These are phyloP conservation scores for Pristionchus pacificus DNA, from an alignment of 1,140 invertebrate genomes.

Conservation along the genomic window DNA sequence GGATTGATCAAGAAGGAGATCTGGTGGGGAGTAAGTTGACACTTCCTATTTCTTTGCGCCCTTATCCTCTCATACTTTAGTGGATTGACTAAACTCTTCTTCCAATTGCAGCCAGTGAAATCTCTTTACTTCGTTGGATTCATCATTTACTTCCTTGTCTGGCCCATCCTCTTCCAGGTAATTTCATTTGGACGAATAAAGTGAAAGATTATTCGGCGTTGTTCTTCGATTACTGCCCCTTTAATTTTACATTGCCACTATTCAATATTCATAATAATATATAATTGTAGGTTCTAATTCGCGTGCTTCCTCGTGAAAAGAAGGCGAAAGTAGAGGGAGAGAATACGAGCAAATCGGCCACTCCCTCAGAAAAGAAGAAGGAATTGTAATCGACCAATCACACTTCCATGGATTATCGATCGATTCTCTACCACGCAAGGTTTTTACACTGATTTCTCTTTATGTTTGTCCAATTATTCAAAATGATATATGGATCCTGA, in stretches of 20 bases:
- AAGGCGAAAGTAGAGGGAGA: conserved; percentile 19
- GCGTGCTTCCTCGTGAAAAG: conserved; percentile 42
- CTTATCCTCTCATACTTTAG: conserved; percentile 9
- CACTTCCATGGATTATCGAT: not conserved
- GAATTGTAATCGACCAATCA: conserved; percentile 7
- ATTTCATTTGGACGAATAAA: too few species aligned
- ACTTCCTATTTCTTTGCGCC: conserved; percentile 10
- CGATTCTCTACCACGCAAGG: not conserved
- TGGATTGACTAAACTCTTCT: not conserved
- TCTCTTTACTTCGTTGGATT: conserved; percentile 55
- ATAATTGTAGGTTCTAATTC: conserved; percentile 37
- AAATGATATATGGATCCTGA: too few species aligned
- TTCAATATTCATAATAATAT: too few species aligned
- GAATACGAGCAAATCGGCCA: not conserved
- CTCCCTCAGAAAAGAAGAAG: conserved; percentile 4
- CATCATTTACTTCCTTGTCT: conserved; percentile 49
- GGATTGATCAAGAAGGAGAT: conserved; percentile 55
- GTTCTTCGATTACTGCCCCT: too few species aligned
- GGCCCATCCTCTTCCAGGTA: conserved; percentile 41
- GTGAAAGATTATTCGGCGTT: too few species aligned
- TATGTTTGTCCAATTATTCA: too few species aligned
- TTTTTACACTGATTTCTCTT: too few species aligned
- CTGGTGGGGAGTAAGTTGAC: conserved; percentile 47
- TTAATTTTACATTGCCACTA: too few species aligned
- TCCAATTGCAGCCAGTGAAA: conserved; percentile 45